Percentiles rank a stretch among this genome's conserved stretches.
These are phyloP conservation scores for Engystomops pustulosus DNA, from an alignment of 2,113 vertebrate genomes.

Conservation along the genomic window DNA sequence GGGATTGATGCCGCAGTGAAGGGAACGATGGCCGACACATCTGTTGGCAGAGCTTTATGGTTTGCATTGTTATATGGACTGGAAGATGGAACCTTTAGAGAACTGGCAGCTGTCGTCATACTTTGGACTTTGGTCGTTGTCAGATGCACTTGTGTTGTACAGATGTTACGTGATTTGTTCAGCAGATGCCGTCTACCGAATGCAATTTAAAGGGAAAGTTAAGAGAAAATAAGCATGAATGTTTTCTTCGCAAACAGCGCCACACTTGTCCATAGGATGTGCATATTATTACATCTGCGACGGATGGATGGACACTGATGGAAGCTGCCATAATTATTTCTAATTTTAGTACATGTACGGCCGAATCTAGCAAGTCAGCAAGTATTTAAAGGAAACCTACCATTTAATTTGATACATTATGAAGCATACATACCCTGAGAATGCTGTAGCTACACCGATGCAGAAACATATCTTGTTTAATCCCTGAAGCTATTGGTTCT, in stretches of 20 bases:
- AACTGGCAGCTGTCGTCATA: constrained; percentile 44
- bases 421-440: too few species aligned
- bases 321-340: too few species aligned
- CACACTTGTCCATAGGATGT: not conserved
- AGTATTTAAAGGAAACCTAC: too few species aligned
- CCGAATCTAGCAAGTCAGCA: too few species aligned
- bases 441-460: too few species aligned
- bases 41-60: constrained; percentile 24
- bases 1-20: constrained; percentile 38
- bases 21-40: constrained; percentile 38
- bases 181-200: not conserved
- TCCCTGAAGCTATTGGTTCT: too few species aligned
- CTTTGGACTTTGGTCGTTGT: constrained; percentile 23
- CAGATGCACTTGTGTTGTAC: constrained; percentile 22
- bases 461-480: too few species aligned
- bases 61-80: constrained; percentile 12
- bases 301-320: too few species aligned
- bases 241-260: not conserved
- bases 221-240: too few species aligned
- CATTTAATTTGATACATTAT: too few species aligned
- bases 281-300: not conserved
- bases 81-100: constrained; percentile 16
- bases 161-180: constrained; percentile 4
- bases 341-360: too few species aligned
- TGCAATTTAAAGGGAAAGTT: not conserved